A percentile compares a stretch with the other conserved stretches of the same genome.
Conservation (phyloP, 1,140 invertebrate species). For the Metaphire vulgaris region DNA sequence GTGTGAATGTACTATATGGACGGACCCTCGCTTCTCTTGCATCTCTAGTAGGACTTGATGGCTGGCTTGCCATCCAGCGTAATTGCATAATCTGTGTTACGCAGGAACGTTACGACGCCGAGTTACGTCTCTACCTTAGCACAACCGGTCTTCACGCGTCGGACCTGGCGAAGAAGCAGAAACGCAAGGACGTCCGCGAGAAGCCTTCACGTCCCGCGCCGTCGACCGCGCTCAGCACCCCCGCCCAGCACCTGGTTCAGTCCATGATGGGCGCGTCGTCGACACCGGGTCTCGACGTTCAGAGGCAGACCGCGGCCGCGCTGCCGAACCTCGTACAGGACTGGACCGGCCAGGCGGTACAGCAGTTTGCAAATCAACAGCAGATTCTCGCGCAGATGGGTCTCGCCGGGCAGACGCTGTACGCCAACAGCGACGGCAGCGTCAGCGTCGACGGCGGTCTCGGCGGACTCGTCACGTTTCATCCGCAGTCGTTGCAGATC, state of each 20-base stretch:
- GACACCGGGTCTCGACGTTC: not conserved
- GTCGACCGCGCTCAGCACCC: not conserved
- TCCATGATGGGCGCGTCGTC: not conserved
- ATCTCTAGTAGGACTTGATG: no score
- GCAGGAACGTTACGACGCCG: conserved; percentile 27
- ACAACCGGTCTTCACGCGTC: conserved; percentile 28
- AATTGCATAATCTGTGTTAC: no score
- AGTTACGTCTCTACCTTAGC: conserved; percentile 26
- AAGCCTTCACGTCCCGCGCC: not conserved
- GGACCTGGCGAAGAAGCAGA: conserved; percentile 25
- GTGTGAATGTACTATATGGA: no score
- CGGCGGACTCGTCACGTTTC: conserved; percentile 6
- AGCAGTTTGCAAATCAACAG: conserved; percentile 10
- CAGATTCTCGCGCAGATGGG: conserved; percentile 11
- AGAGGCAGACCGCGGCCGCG: not conserved
- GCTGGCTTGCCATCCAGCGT: no score
- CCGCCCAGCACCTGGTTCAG: not conserved
- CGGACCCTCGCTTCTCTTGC: no score
- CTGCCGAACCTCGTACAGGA: conserved; percentile 21
- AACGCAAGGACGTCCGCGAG: conserved; percentile 22
- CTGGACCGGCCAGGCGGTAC: conserved; percentile 15
- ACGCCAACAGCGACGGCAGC: conserved; percentile 16
- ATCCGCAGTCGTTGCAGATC: conserved; percentile 17
- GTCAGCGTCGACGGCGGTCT: conserved; percentile 4
- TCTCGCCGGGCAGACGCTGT: conserved; percentile 6